Evolutionary conservation across 2,113 vertebrate genomes (phyloP).

Genomic region (Eretmochelys imbricata): DNA sequence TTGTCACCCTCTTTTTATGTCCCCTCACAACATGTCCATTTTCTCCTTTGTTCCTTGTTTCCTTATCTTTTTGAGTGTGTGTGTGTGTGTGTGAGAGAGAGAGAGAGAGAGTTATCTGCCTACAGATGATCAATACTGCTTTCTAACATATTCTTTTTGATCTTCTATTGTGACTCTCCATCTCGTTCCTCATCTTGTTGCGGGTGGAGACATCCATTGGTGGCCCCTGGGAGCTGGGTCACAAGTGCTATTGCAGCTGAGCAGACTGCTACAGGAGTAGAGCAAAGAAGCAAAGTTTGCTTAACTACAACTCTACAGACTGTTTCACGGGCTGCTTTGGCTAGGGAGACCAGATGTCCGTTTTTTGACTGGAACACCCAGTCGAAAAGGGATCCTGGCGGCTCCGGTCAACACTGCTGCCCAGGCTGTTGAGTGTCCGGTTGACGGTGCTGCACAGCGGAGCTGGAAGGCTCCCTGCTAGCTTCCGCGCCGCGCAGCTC

Average conservation of each 20-base stretch:
- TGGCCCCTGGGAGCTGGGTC: not conserved
- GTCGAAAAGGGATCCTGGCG: too few species aligned
- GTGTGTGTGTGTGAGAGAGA: not conserved
- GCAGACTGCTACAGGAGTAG: rapidly evolving
- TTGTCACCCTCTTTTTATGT: not conserved
- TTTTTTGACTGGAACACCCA: too few species aligned
- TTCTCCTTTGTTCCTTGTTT: not conserved
- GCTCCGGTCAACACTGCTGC: too few species aligned
- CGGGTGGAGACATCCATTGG: not conserved
- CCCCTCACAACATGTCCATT: not conserved
- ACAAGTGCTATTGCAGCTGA: rapidly evolving
- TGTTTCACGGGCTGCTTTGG: not conserved
- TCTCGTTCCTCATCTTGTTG: not conserved
- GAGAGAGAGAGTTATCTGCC: not conserved
- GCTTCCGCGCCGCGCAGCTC: rapidly evolving
- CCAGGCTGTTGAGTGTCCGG: too few species aligned
- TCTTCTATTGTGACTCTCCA: not conserved
- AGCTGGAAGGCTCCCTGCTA: too few species aligned
- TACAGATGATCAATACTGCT: not conserved
- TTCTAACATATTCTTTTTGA: not conserved
- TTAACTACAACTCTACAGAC: not conserved
- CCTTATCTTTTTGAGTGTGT: not conserved
- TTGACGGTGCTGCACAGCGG: too few species aligned
- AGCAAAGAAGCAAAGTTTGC: not conserved
- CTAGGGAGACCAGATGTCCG: not conserved